phyloP scores from a whole-genome alignment of 2,113 vertebrate genomes.

The Geococcyx californianus region DNA sequence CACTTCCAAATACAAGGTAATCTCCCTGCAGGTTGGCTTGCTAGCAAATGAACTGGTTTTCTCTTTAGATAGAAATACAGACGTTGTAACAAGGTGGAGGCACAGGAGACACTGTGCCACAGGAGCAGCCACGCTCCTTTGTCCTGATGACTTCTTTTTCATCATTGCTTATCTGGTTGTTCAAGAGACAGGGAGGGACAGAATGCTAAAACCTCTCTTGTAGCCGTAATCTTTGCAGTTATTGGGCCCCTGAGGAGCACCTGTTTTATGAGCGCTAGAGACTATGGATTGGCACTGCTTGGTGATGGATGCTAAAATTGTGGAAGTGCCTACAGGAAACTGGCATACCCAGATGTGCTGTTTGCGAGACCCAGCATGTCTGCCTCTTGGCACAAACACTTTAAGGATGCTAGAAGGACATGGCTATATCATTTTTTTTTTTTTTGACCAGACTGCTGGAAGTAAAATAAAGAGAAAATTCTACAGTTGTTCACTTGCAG shows the following conservation, averaged over 20 bases:
- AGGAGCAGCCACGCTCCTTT: too few species aligned
- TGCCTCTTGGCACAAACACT: background rate
- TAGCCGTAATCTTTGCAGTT: background rate
- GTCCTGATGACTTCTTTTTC: too few species aligned
- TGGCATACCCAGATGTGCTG: background rate
- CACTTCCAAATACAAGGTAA: slow-evolving; percentile 94
- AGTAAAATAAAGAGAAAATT: background rate
- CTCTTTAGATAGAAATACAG: background rate
- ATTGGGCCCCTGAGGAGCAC: background rate
- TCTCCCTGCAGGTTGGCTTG: background rate
- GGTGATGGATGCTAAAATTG: background rate
- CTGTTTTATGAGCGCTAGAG: background rate
- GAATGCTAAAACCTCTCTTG: background rate
- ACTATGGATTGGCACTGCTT: background rate
- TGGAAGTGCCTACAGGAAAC: background rate
- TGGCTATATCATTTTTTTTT: background rate
- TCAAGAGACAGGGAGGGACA: background rate
- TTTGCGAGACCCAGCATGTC: background rate
- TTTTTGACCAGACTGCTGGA: background rate
- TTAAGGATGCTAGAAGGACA: background rate
- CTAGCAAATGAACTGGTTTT: background rate
- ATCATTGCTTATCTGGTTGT: background rate
- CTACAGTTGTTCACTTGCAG: background rate
- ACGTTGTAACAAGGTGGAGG: background rate
- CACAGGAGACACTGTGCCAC: too few species aligned